Evolutionary conservation across 2,797 vertebrate species (phyloP), one percentile per base, ranked within the genome.

Genomic region (Taenioides sp.): DNA sequence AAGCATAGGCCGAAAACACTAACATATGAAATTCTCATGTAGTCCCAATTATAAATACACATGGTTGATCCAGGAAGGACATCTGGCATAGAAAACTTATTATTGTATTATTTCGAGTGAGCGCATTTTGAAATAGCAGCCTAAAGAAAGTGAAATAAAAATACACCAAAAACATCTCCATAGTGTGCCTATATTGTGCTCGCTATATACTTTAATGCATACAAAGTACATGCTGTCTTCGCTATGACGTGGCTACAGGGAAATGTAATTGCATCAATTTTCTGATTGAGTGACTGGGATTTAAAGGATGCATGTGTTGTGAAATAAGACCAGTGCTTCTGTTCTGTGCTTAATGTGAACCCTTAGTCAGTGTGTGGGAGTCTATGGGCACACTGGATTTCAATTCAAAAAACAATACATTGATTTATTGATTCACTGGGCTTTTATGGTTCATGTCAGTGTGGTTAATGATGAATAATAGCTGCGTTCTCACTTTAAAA

Each of bases 251-350:
- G 17, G 27, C 18, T 4, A 34, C 9, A 11, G 18, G 7, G 7
- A 61, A 61, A 20, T 61, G 59, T 61, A 61, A 62, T n/a, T 62
- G 60, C 60, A 37, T 62, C 18, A 37, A 37, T 62, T 62, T 62
- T 62, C 60, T 37, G 60, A 62, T n/a, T 37, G 27, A 60, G 16
- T 62, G 61, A 40, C 2, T 43, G 34, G 20, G 61, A 22, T 23
- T 43, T 37, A 62, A 18, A 40, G 34, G 5, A 43, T 14, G n/a
- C n/a, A 6, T 23, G 61, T 63, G 61, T 22, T 40, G 61, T 16
- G 37, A 63, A 63, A 23, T 22, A 43, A 37, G 61, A 23, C 17
- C 20, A n/a, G 31, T n/a, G 31, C n/a, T 62, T 62, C 28, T 62
- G 61, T 63, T 63, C 37, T 22, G 61, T 12, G 31, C 9, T 62